Evolutionary conservation across 1,140 invertebrate species (phyloP).

Genomic region (Zaprionus lachaisei): DNA sequence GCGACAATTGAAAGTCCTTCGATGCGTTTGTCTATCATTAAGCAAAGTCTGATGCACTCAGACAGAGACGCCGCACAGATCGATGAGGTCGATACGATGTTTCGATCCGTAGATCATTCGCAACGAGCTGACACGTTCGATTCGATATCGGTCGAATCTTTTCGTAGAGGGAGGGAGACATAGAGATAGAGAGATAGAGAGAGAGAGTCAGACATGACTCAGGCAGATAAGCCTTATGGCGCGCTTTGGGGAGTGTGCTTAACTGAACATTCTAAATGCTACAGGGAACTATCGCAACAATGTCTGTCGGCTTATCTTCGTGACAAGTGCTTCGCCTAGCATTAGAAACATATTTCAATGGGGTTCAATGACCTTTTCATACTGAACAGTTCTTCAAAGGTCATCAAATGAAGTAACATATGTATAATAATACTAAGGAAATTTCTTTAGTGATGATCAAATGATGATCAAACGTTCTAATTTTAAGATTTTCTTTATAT

Average conservation of each 20-base stretch:
- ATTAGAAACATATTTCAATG: constrained; percentile 35
- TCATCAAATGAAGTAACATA: neutral
- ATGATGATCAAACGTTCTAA: neutral
- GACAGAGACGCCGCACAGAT: constrained; percentile 31
- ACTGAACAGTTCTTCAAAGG: constrained; percentile 4
- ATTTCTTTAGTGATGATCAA: neutral
- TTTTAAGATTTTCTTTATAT: neutral
- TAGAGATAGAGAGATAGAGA: neutral
- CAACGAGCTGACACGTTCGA: neutral
- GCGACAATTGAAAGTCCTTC: constrained; percentile 12
- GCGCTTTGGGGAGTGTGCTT: constrained; percentile 17
- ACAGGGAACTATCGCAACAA: constrained; percentile 27
- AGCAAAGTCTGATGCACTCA: constrained; percentile 46
- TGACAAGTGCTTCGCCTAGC: constrained; percentile 38
- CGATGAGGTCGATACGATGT: constrained; percentile 16
- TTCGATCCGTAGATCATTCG: neutral
- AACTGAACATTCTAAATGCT: neutral
- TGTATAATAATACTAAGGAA: neutral
- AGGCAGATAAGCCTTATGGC: constrained; percentile 18
- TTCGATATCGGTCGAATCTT: neutral
- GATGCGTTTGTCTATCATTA: constrained; percentile 33
- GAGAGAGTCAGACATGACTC: constrained; percentile 5
- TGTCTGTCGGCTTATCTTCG: constrained; percentile 45
- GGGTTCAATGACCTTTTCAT: constrained; percentile 51
- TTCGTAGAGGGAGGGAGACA: too few relatives aligned